Conservation (phyloP, 2,113 vertebrate species). For the Psophia crepitans region DNA sequence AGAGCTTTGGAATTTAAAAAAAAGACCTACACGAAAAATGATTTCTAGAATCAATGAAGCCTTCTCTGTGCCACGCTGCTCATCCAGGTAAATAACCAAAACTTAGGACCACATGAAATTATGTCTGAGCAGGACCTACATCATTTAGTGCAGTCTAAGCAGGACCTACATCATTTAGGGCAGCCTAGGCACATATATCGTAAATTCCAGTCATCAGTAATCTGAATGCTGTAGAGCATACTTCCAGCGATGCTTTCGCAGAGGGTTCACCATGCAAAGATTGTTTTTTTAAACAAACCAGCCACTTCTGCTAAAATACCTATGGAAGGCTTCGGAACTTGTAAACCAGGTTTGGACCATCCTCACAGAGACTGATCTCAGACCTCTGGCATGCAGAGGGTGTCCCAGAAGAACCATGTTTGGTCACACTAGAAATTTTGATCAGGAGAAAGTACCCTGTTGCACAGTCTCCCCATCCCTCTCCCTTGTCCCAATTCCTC, state of each 20-base stretch:
- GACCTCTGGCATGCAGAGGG: neutral
- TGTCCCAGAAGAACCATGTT: rapidly evolving
- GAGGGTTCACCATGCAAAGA: neutral
- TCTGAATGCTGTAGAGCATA: neutral
- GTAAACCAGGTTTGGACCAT: neutral
- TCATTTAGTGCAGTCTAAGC: neutral
- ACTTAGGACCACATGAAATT: rapidly evolving
- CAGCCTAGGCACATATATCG: neutral
- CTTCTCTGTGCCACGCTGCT: neutral
- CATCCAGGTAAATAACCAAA: neutral
- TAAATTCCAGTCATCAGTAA: neutral
- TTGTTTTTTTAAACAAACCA: neutral
- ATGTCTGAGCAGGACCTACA: neutral
- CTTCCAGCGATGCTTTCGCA: neutral
- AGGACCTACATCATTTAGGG: neutral
- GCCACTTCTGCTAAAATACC: neutral
- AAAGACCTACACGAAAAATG: neutral
- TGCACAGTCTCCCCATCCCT: neutral
- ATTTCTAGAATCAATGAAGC: neutral
- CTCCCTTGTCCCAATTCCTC: neutral
- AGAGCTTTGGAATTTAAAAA: neutral
- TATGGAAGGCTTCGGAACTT: neutral
- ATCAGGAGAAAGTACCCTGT: neutral
- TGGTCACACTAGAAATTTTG: neutral
- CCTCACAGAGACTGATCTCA: neutral